phyloP scores from a whole-genome alignment of 1,140 invertebrate species.

The Zaprionus camerounensis region DNA sequence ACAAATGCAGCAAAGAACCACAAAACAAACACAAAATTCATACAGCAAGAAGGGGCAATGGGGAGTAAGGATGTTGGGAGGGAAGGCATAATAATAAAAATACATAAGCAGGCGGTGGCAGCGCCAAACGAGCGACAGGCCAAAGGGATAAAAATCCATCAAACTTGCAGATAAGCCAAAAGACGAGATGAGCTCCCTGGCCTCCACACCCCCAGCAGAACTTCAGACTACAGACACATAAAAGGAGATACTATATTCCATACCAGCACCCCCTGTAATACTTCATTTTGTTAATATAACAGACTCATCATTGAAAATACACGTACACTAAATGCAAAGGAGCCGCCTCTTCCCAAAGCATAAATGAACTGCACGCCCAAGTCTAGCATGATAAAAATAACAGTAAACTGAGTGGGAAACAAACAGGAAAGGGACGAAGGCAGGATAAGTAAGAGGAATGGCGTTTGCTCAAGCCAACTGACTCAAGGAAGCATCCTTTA shows the following conservation, averaged over 20 bases:
- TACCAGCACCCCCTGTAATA: conserved; percentile 35
- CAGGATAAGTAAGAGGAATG: no score
- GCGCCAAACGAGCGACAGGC: conserved; percentile 43
- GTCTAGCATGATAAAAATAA: conserved; percentile 30
- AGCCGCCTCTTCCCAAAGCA: background rate
- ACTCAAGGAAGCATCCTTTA: no score
- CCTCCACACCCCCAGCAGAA: background rate
- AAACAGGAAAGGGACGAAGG: background rate
- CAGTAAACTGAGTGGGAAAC: conserved; percentile 7
- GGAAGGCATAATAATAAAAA: conserved; percentile 33
- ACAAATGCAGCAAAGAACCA: conserved; percentile 42
- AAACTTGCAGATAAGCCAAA: conserved; percentile 81
- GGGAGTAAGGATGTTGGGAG: background rate
- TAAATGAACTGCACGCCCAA: background rate
- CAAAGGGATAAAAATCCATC: conserved; percentile 80
- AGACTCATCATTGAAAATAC: conserved; percentile 74
- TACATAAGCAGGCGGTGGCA: conserved; percentile 34
- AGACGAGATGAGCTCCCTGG: conserved; percentile 42
- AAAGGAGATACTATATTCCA: conserved; percentile 61
- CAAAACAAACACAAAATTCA: conserved; percentile 29
- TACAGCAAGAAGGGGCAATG: conserved; percentile 36
- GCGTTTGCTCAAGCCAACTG: no score
- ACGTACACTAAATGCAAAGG: conserved; percentile 62
- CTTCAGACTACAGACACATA: conserved; percentile 54
- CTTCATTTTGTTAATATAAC: conserved; percentile 78